phyloP scores from a whole-genome alignment of 2,888 invertebrate genomes.

The Nematopogon swammerdamellus region DNA sequence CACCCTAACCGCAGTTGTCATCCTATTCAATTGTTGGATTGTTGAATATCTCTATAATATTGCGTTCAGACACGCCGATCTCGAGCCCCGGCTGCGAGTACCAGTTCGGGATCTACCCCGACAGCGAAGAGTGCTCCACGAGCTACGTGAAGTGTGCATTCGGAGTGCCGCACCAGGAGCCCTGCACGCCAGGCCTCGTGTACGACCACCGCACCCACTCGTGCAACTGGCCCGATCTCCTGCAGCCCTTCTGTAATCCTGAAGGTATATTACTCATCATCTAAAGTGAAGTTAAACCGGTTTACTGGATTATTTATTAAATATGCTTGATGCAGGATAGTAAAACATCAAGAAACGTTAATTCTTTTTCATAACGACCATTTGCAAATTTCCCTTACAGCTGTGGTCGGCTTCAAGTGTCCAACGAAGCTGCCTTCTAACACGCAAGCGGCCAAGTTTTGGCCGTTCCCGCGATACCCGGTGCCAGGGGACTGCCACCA shows the following conservation, averaged over 20 bases:
- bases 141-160: slow-evolving; percentile 83
- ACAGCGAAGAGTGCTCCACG: slow-evolving; percentile 76
- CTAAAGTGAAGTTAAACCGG: too few relatives aligned
- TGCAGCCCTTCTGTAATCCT: slow-evolving; percentile 83
- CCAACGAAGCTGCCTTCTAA: slow-evolving; percentile 80
- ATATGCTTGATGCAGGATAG: too few relatives aligned
- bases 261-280: slow-evolving; percentile 79
- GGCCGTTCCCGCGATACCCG: slow-evolving; percentile 89
- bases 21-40: too few relatives aligned
- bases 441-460: slow-evolving; percentile 81
- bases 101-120: slow-evolving; percentile 86
- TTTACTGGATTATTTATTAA: too few relatives aligned
- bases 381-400: slow-evolving; percentile 48
- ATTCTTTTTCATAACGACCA: too few relatives aligned
- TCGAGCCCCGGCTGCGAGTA: slow-evolving; percentile 83
- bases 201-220: slow-evolving; percentile 85
- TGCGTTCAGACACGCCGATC: slow-evolving; percentile 66
- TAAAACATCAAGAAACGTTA: too few relatives aligned
- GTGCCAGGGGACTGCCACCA: slow-evolving; percentile 85
- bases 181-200: slow-evolving; percentile 83
- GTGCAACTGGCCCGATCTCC: slow-evolving; percentile 93
- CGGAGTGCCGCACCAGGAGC: slow-evolving; percentile 75
- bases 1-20: too few relatives aligned
- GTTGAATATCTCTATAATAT: too few relatives aligned
- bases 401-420: slow-evolving; percentile 89